phyloP scores from a whole-genome alignment of 2,113 vertebrate species.

The Maccullochella peelii region DNA sequence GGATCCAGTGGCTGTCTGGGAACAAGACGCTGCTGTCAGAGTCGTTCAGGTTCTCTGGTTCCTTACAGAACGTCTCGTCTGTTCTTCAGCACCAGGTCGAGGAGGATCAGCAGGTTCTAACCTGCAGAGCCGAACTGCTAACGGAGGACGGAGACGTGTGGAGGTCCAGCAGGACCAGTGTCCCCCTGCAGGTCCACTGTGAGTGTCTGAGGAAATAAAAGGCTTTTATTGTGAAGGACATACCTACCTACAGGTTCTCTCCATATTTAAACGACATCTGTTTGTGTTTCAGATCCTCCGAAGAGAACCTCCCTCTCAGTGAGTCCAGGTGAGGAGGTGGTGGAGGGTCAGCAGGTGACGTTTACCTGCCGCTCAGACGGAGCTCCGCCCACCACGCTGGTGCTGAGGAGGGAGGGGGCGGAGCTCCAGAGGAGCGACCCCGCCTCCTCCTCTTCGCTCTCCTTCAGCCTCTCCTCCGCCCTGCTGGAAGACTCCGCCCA shows the following conservation, averaged over 20 bases:
- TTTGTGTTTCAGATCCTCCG: conserved; percentile 71
- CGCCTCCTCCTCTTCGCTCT: conserved; percentile 16
- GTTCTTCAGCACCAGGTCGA: conserved; percentile 8
- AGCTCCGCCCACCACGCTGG: conserved; percentile 66
- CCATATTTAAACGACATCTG: too few relatives aligned
- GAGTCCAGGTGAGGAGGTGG: conserved; percentile 73
- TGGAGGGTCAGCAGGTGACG: conserved; percentile 71
- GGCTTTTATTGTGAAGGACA: conserved; percentile 1
- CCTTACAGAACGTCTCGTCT: conserved; percentile 52
- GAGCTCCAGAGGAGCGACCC: conserved; percentile 52
- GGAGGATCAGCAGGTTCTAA: conserved; percentile 30
- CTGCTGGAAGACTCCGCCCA: conserved; percentile 60
- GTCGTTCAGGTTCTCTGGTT: conserved; percentile 15
- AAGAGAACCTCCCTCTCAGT: conserved; percentile 73
- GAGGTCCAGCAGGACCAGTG: conserved; percentile 26
- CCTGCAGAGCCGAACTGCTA: conserved; percentile 58
- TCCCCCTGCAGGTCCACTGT: conserved; percentile 63
- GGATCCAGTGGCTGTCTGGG: conserved; percentile 60
- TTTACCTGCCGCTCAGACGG: conserved; percentile 67
- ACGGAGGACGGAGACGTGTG: conserved; percentile 6
- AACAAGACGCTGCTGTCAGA: conserved; percentile 16
- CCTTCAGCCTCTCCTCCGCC: conserved; percentile 39
- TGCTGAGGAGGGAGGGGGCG: conserved; percentile 74
- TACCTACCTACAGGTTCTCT: too few relatives aligned
- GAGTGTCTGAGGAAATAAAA: conserved; percentile 17